Evolutionary conservation across 2,797 vertebrate genomes (phyloP), one percentile per base, ranked within the genome.

Genomic region (Pseudocheirus occidentalis): DNA sequence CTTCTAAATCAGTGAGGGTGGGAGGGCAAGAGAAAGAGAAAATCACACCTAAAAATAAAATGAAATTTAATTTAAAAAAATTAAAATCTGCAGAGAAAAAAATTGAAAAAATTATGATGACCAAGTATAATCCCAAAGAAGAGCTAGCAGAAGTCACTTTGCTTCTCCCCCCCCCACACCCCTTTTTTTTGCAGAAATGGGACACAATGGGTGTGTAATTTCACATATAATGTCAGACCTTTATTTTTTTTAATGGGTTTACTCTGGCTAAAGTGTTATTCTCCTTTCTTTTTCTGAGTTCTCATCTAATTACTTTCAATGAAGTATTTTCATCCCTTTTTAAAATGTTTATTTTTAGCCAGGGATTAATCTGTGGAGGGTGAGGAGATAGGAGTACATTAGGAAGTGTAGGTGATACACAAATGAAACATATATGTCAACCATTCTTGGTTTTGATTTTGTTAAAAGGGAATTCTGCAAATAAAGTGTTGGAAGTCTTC

Each of bases 401-500:
- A 87, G 40, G 9, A 87, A 87, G 10, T 87, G 2, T 50, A 87
- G 40, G 3, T 4, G 9, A 87, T 27, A 50, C 11, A 46, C 0
- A 50, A 46, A 87, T 46, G 40, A 87, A 87, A 87, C 40, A 87
- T 27, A 50, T 10, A 46, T 50, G 13, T 50, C 73, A 24, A 87
- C 27, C 50, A 46, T 4, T 50, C 50, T 27, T 55, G 31, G 55
- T 40, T 93, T 92, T 91, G 21, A 90, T 58, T 94, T 92, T 59
- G 21, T 46, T 81, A 46, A n/a, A 96, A 97, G 94, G 54, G 40
- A 2, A 46, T 94, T 95, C 94, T 46, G 29, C 16, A 95, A 92
- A n/a, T 57, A 91, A 73, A 57, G 34, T n/a, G 58, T 12, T 54
- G 50, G 21, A 14, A 90, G 95, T 81, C 92, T 91, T 95, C 31